These are phyloP conservation scores for Kryphioiulus occultus DNA, from an alignment of 2,888 invertebrate genomes.

Conservation along the genomic window DNA sequence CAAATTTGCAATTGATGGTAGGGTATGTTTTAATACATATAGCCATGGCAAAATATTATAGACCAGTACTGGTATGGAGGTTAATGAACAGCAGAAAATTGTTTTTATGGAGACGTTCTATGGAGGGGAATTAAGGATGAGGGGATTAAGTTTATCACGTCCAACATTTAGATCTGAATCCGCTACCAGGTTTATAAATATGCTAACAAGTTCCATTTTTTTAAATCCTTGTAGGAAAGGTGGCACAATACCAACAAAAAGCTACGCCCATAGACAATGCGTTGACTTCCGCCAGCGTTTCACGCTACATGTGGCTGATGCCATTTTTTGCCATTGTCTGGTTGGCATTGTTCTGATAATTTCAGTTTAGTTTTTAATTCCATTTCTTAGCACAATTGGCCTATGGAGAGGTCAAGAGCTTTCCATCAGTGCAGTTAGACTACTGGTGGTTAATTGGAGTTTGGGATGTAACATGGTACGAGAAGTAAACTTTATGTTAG, in stretches of 20 bases:
- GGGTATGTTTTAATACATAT: background rate
- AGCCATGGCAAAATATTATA: background rate
- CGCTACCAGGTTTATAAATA: background rate
- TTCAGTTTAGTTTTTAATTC: background rate
- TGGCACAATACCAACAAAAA: background rate
- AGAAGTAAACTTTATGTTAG: too few relatives aligned
- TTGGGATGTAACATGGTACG: too few relatives aligned
- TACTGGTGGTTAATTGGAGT: too few relatives aligned
- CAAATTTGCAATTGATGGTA: background rate
- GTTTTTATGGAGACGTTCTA: background rate
- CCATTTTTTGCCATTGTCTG: slow-evolving; percentile 15
- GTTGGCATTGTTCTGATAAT: background rate
- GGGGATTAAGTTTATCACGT: background rate
- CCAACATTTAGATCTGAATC: background rate
- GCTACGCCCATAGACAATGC: slow-evolving; percentile 19
- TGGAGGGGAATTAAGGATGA: slow-evolving; percentile 7
- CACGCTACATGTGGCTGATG: background rate
- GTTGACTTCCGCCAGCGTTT: background rate
- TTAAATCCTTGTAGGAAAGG: background rate
- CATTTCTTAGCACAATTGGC: background rate
- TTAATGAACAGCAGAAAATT: background rate
- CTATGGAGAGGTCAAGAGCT: background rate
- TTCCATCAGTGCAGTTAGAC: background rate
- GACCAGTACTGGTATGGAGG: background rate
- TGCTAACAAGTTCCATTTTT: slow-evolving; percentile 12